Conservation (phyloP, 2,888 invertebrate species). For the Oxyteleia sp. region DNA sequence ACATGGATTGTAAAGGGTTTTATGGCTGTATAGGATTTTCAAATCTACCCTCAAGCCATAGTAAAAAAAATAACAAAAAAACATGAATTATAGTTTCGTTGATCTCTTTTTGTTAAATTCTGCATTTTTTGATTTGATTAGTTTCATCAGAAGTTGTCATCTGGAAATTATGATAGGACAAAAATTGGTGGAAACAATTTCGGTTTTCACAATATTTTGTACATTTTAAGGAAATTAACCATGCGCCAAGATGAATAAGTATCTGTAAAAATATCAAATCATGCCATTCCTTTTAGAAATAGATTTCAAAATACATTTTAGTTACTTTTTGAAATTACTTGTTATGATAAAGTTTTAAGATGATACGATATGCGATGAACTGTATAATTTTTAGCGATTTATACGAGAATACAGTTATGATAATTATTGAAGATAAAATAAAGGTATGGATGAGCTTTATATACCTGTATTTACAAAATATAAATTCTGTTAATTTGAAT, state of each 20-base stretch:
- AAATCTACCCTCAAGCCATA: too few relatives aligned
- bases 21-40: too few relatives aligned
- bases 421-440: not conserved
- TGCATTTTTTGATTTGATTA: not conserved
- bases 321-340: conserved; percentile 6
- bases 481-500: too few relatives aligned
- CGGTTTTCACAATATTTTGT: conserved; percentile 36
- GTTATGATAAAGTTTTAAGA: not conserved
- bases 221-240: conserved; percentile 66
- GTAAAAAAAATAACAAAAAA: too few relatives aligned
- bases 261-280: conserved; percentile 69
- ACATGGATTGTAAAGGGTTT: too few relatives aligned
- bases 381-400: not conserved
- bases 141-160: conserved; percentile 7
- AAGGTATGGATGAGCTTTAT: not conserved
- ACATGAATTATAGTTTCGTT: too few relatives aligned
- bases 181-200: conserved; percentile 26
- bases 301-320: conserved; percentile 31
- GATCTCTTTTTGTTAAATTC: not conserved
- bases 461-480: not conserved
- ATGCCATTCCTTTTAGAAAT: conserved; percentile 69
- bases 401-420: not conserved
- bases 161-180: conserved; percentile 17
- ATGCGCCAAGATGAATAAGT: conserved; percentile 71
- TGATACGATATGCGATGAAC: not conserved